Evolutionary conservation across 23 tunicate genomes (phyloP), one percentile per base, ranked within the genome.

Genomic region (Clavelina lepadiformis): DNA sequence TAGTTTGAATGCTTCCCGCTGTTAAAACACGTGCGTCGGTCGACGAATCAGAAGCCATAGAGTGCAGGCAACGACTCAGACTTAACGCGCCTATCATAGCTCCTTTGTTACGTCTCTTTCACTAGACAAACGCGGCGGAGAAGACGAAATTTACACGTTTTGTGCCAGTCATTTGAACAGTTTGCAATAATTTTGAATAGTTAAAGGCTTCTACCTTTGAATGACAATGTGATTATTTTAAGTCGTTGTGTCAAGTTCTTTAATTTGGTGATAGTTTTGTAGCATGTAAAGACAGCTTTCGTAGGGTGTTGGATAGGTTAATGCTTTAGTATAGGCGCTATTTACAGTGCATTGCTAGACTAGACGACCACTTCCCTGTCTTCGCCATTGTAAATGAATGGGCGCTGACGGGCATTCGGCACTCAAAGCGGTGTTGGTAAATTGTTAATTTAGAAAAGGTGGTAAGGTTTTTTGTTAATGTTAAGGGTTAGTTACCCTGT

Each of bases 1-100:
- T n/a, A 23, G 44, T 69, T 86, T 72, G 49, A 86, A 86, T 50
- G 28, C 41, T 86, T 84, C 95, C 84, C 95, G 95, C 95, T 76
- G 31, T 44, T 73, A 19, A 36, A 63, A 72, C 95, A 86, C 95
- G 95, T 86, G 95, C 57, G 33, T 34, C 33, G 24, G 20, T 52
- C 54, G 35, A 49, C 95, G 85, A 86, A 86, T 86, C 95, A 78
- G 59, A 77, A 60, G 31, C 25, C 76, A 58, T 37, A 23, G 67
- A 51, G 21, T 24, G 3, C 24, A 27, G 66, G 25, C 26, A 70
- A 58, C 33, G 27, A 56, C 51, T 25, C 34, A 31, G 58, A 32
- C 55, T 25, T 56, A 71, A 46, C 32, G 35, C 56, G 84, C 82
- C 58, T 69, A 58, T 65, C 56, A 68, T 69, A 51, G 61, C 58